Conservation (phyloP, 2,888 invertebrate genomes). For the Orchestes rusci region DNA sequence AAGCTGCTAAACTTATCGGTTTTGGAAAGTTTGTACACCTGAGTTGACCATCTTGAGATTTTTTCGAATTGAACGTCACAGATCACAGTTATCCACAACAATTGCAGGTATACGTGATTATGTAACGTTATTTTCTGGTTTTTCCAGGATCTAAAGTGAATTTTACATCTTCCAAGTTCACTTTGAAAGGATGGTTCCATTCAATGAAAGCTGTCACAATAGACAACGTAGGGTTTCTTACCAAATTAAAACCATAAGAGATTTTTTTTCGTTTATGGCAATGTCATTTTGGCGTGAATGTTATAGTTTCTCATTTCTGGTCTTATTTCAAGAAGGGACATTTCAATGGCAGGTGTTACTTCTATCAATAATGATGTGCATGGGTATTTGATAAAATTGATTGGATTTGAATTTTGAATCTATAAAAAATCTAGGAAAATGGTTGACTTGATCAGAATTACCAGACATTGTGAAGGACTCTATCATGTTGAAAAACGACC, state of each 20-base stretch:
- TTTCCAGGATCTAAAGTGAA: conserved; percentile 10
- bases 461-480: too few species aligned
- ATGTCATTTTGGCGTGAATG: conserved; percentile 32
- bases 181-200: conserved; percentile 5
- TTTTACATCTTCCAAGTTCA: background rate
- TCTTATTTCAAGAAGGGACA: conserved; percentile 25
- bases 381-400: conserved; percentile 28
- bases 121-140: conserved; percentile 11
- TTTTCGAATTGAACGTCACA: conserved; percentile 24
- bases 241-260: conserved; percentile 17
- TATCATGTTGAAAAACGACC: too few species aligned
- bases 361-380: conserved; percentile 25
- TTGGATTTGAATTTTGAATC: conserved; percentile 31
- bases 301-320: conserved; percentile 24
- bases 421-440: conserved; percentile 7
- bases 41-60: conserved; percentile 22
- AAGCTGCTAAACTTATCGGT: too few species aligned
- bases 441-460: conserved; percentile 19
- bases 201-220: conserved; percentile 15
- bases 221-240: conserved; percentile 28
- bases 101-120: conserved; percentile 11
- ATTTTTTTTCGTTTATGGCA: conserved; percentile 17
- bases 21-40: conserved; percentile 24
- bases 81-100: conserved; percentile 20
- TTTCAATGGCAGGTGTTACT: conserved; percentile 26